Conservation (phyloP, 64 coral and sea anemone species). For the Actinia equina region DNA sequence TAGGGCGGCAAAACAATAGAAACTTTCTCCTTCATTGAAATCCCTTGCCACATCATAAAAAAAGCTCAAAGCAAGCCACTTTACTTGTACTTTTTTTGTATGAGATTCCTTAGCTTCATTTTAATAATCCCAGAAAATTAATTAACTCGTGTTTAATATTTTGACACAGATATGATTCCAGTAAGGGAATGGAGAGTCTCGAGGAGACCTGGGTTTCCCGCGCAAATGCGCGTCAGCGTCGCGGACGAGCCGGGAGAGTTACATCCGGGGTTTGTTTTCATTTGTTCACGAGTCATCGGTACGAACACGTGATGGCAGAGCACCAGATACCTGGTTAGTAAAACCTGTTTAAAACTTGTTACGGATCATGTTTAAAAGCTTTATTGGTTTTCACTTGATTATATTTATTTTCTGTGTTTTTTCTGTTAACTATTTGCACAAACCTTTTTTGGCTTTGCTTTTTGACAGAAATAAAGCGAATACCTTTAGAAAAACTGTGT, state of each 20-base stretch:
- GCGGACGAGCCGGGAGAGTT: conserved; percentile 78
- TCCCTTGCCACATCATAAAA: no score
- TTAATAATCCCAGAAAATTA: neutral
- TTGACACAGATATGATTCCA: conserved; percentile 66
- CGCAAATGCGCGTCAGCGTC: conserved; percentile 81
- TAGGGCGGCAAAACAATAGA: no score
- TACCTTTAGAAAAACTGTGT: conserved; percentile 85
- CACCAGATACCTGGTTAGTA: conserved; percentile 77
- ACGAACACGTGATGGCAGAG: conserved; percentile 55
- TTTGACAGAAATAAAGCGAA: conserved; percentile 78
- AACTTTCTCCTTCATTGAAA: no score
- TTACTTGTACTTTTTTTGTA: no score
- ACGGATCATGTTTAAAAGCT: no score
- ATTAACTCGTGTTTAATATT: neutral
- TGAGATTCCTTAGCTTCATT: no score
- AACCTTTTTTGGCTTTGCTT: no score
- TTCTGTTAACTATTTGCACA: no score
- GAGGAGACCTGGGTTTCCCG: conserved; percentile 89
- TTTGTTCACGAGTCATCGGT: conserved; percentile 72
- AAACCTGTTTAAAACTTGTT: neutral
- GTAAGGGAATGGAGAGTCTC: conserved; percentile 83
- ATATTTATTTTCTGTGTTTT: no score
- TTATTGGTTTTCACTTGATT: no score
- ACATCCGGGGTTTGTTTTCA: conserved; percentile 94
- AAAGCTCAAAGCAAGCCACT: no score